Evolutionary conservation across 2,113 vertebrate species (phyloP).

Genomic region (Lepus americanus): DNA sequence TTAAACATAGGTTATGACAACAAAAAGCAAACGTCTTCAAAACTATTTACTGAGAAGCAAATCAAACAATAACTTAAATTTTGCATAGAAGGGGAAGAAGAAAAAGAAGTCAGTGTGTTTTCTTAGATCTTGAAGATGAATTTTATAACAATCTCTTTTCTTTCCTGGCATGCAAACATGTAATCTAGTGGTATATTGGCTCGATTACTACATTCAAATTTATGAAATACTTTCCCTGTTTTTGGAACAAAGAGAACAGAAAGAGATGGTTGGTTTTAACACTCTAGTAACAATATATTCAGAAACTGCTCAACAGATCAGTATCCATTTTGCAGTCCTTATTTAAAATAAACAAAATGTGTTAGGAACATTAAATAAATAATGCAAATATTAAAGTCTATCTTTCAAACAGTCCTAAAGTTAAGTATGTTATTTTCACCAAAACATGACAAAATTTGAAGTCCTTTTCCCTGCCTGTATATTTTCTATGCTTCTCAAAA

Average conservation of each 20-base stretch:
- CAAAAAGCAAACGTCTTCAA: background rate
- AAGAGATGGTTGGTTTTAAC: background rate
- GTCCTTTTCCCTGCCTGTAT: background rate
- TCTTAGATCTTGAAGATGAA: background rate
- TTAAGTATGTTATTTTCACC: background rate
- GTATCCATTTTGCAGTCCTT: background rate
- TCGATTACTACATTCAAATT: background rate
- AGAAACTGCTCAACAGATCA: background rate
- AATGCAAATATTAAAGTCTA: background rate
- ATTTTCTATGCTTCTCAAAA: background rate
- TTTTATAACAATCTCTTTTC: background rate
- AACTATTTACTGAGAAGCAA: background rate
- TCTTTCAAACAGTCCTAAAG: background rate
- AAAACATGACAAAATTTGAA: background rate
- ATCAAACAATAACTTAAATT: conserved; percentile 1
- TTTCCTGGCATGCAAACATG: background rate
- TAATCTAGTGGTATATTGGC: background rate
- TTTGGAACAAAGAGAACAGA: background rate
- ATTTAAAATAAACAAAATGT: background rate
- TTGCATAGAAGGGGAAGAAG: background rate
- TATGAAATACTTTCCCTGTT: background rate
- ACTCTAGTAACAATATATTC: background rate
- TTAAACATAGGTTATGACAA: background rate
- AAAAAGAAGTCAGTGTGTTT: background rate
- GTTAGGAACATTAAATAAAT: background rate